Conservation (phyloP, 30 jellyfish, hydroid and myxozoan species). For the Haliclystus octoradiatus region DNA sequence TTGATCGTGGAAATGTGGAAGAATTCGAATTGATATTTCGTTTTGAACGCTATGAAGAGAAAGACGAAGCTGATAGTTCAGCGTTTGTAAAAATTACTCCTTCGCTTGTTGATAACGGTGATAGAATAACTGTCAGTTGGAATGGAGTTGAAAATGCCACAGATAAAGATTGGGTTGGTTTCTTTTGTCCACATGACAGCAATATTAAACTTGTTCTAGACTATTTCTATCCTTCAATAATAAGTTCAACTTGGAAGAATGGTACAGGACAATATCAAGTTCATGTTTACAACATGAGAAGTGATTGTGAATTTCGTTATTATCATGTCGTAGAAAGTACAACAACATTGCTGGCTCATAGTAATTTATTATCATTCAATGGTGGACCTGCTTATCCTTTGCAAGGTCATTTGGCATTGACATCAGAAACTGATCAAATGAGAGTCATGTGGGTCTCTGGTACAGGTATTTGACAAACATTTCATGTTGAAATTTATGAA, state of each 20-base stretch:
- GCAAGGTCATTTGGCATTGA: conserved; percentile 88
- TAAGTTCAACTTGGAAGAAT: conserved; percentile 45
- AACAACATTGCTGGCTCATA: conserved; percentile 62
- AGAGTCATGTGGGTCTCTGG: conserved; percentile 99
- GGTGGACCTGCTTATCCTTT: conserved; percentile 62
- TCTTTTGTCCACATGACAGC: conserved; percentile 66
- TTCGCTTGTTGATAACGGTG: conserved; percentile 63
- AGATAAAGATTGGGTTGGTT: conserved; percentile 75
- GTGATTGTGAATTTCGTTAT: conserved; percentile 66
- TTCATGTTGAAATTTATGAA: neutral
- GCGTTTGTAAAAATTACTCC: conserved; percentile 69
- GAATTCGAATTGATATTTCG: conserved; percentile 35
- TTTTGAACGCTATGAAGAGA: conserved; percentile 18
- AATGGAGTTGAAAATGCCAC: conserved; percentile 48
- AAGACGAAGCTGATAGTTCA: conserved; percentile 21
- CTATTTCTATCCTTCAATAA: no score
- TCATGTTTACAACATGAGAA: conserved; percentile 72
- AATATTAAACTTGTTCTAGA: conserved; percentile 45
- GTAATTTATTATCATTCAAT: conserved; percentile 60
- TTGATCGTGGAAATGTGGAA: conserved; percentile 37
- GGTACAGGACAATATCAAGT: conserved; percentile 71
- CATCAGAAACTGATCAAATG: conserved; percentile 80
- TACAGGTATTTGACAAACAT: conserved; percentile 24
- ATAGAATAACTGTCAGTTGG: conserved; percentile 72
- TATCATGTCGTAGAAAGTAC: conserved; percentile 23